Evolutionary conservation across 2,888 invertebrate species (phyloP), one percentile per base, ranked within the genome.

Genomic region (Diarsia rubi): DNA sequence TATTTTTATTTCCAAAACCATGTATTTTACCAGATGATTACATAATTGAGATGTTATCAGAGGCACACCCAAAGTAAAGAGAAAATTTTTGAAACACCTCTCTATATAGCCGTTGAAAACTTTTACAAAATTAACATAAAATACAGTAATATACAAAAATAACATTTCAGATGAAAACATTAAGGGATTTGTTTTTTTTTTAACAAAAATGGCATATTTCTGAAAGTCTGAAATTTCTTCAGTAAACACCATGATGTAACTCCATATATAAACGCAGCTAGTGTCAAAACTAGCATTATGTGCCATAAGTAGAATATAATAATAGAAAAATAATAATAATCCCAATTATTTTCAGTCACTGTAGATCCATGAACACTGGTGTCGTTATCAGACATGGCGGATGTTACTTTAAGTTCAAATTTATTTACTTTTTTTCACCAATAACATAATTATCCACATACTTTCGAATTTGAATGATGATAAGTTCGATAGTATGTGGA

Each of bases 1-100:
- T 37, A 37, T 37, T 37, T 37, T 6, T 37, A 37, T 37, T 5
- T 5, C 0, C 12, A 1, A 1, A 1, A 1, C 0, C 0, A 3
- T 12, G 2, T 45, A 45, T 6, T 47, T 21, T 5, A 11, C 1
- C 47, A 47, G 12, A 52, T 52, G 12, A 0, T 14, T 2, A 24
- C 2, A 54, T 54, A 1, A 14, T 54, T 54, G 24, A 5, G 54
- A 54, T 14, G 54, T 54, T 54, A 54, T 0, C 14, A 24, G 1
- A 54, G 54, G 24, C 14, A 14, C 24, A 24, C 24, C 54, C 54
- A 24, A 54, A 54, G 54, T 24, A 54, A 54, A 54, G 6, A 54
- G 11, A 54, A 1, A 11, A 24, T 24, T 54, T 54, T 24, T 54
- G 6, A 54, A 14, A 24, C 9, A 54, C 14, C 54, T 54, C 2